A percentile compares a stretch with the other conserved stretches of the same genome.
Evolutionary conservation across 2,113 vertebrate genomes (phyloP).

Genomic region (Varanus salvator): DNA sequence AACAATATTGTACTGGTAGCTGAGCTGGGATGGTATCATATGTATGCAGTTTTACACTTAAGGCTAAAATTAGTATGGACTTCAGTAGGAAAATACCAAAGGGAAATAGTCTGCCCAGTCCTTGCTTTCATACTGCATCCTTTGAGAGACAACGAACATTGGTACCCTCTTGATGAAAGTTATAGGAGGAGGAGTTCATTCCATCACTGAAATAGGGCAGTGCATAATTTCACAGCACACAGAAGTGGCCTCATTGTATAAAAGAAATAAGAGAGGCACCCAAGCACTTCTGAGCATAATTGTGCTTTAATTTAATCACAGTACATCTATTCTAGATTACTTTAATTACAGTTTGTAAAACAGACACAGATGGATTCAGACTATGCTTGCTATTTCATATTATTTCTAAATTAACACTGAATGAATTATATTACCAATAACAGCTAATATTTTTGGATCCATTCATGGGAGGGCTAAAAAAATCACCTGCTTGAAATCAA

Average conservation of each 20-base stretch:
- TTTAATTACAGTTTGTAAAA: conserved; percentile 56
- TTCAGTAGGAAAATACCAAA: not conserved
- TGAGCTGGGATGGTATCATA: not conserved
- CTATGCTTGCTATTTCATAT: conserved; percentile 35
- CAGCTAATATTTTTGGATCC: conserved; percentile 36
- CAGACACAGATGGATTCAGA: conserved; percentile 26
- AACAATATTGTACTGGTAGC: not conserved
- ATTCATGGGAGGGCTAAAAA: conserved; percentile 21
- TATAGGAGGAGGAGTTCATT: not conserved
- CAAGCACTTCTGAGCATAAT: not conserved
- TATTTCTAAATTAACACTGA: conserved; percentile 50
- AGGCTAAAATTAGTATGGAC: not conserved
- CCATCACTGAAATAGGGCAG: not conserved
- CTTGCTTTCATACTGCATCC: not conserved
- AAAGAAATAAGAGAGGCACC: not conserved
- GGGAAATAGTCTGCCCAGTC: not conserved
- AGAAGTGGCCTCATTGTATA: not conserved
- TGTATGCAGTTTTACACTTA: not conserved
- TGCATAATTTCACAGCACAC: conserved; percentile 7
- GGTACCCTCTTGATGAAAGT: not conserved
- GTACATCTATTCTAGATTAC: conserved; percentile 33
- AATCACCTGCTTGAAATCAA: conserved; percentile 30
- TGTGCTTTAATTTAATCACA: conserved; percentile 28
- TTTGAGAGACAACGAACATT: conserved; percentile 9
- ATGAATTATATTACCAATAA: conserved; percentile 46